Evolutionary conservation across 2,113 vertebrate genomes (phyloP), one percentile per base, ranked within the genome.

Genomic region (Labeo catla): DNA sequence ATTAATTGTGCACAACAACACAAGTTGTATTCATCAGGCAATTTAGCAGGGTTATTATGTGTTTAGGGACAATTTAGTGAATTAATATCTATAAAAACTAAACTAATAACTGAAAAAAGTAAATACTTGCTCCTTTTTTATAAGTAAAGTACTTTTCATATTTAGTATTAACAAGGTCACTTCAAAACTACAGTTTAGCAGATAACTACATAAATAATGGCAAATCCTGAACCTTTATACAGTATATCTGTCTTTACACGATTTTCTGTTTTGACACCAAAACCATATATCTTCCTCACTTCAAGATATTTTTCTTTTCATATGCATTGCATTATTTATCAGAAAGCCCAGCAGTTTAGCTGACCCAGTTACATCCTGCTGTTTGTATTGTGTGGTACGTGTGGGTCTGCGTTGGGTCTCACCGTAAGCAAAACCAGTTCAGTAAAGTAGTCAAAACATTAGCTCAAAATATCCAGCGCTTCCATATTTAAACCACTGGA

Each of bases 291-390:
- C 81, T 47, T 88, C 61, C 86, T 90, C 1, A 78, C 8, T 23
- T 13, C 59, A 87, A 89, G 76, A 89, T 57, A 86, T 91, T 65
- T 84, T 80, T 90, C 84, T 91, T 91, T 85, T 66, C 12, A 83
- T 57, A 89, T 90, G 73, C 47, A 78, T 78, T 94, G 47, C 49
- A 93, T 92, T 91, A 93, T 93, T 92, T 87, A 93, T 90, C 73
- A 90, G 80, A 83, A 76, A 87, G 86, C 88, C 82, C 89, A 87
- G 83, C 83, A 90, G 89, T 91, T 92, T 91, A 90, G 87, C 76
- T 93, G 91, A 93, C 92, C 91, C 89, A 93, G 79, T 92, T 94
- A 87, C 88, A 54, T 76, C 83, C 81, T 86, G 85, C 83, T 83
- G 80, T 87, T 88, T 91, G 89, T 85, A 89, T 91, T 87, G 87